Evolutionary conservation across 2,888 invertebrate genomes (phyloP).

Genomic region (Agrilus mali): DNA sequence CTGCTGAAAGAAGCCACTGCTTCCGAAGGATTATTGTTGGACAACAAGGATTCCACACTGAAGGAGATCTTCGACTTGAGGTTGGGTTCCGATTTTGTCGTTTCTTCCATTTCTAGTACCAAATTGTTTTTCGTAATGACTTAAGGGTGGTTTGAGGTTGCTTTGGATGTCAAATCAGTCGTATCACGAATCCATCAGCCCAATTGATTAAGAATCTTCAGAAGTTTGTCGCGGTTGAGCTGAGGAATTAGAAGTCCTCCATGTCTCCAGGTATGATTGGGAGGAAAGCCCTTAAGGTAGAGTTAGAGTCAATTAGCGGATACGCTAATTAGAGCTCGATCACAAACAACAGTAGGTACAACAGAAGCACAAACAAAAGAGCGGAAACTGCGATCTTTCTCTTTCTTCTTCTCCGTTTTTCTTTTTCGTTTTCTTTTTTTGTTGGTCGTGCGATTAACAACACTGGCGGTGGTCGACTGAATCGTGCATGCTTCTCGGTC

Average conservation of each 20-base stretch:
- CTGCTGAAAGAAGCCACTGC: slow-evolving; percentile 13
- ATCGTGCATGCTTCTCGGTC: slow-evolving; percentile 10
- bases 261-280: no score
- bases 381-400: slow-evolving; percentile 7
- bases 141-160: neutral
- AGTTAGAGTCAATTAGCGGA: slow-evolving; percentile 11
- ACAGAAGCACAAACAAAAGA: slow-evolving; percentile 12
- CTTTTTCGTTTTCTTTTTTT: slow-evolving; percentile 12
- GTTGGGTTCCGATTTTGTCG: slow-evolving; percentile 24
- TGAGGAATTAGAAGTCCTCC: no score
- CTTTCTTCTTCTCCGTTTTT: slow-evolving; percentile 1
- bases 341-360: slow-evolving; percentile 3
- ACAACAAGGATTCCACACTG: slow-evolving; percentile 56
- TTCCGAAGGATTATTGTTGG: slow-evolving; percentile 19
- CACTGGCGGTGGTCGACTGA: slow-evolving; percentile 16
- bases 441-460: slow-evolving; percentile 12
- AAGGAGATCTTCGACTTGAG: slow-evolving; percentile 58
- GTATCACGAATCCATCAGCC: no score
- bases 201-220: no score
- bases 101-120: slow-evolving; percentile 23
- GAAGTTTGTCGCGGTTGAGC: no score
- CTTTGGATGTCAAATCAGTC: no score
- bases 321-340: slow-evolving; percentile 13
- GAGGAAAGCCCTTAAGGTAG: neutral
- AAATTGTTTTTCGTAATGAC: neutral